A percentile compares a stretch with the other conserved stretches of the same genome.
Conservation (phyloP, 2,888 invertebrate species). For the Metalampra italica region DNA sequence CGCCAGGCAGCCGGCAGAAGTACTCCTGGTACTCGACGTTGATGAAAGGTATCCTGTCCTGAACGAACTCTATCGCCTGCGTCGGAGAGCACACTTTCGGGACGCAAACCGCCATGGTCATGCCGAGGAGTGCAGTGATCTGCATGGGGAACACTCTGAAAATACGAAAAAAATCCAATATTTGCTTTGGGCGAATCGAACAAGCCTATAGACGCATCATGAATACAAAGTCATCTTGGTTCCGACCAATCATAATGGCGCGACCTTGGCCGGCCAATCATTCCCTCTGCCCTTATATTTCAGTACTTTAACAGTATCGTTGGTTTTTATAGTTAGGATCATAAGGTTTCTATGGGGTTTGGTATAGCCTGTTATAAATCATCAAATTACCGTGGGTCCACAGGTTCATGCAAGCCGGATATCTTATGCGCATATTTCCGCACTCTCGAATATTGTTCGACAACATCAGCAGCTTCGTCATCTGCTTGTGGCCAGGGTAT, state of each 20-base stretch:
- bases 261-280: too few species aligned
- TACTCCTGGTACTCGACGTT: slow-evolving; percentile 27
- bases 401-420: slow-evolving; percentile 15
- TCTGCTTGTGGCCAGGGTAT: slow-evolving; percentile 3
- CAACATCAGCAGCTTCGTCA: slow-evolving; percentile 8
- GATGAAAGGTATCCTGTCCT: slow-evolving; percentile 19
- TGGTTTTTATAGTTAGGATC: too few species aligned
- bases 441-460: slow-evolving; percentile 15
- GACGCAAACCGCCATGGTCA: slow-evolving; percentile 32
- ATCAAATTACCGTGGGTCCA: too few species aligned
- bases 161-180: slow-evolving; percentile 1
- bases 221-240: too few species aligned
- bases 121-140: slow-evolving; percentile 9
- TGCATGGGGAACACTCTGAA: slow-evolving; percentile 31
- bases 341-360: too few species aligned
- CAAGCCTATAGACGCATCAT: too few species aligned
- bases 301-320: too few species aligned
- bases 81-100: slow-evolving; percentile 31
- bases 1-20: slow-evolving; percentile 30
- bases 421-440: slow-evolving; percentile 25
- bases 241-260: too few species aligned
- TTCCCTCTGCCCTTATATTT: too few species aligned
- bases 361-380: not conserved
- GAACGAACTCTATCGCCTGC: slow-evolving; percentile 33
- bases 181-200: too few species aligned